A percentile compares a stretch with the other conserved stretches of the same genome.
phyloP scores from a whole-genome alignment of 2,888 invertebrate species.

The Eupithecia inturbata region DNA sequence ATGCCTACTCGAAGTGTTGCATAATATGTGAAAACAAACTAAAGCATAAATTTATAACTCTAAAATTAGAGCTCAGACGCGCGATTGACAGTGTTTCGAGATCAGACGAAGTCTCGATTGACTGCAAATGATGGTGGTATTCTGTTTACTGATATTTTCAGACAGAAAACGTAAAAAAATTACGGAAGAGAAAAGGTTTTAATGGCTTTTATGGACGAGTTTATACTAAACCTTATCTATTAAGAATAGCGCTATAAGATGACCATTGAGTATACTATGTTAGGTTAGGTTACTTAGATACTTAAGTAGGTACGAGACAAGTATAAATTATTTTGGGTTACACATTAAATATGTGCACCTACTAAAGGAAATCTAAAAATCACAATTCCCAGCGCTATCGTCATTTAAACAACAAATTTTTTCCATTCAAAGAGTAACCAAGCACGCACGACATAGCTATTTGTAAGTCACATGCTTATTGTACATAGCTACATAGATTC shows the following conservation, averaged over 20 bases:
- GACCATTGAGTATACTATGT: no score
- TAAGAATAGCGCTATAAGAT: background rate
- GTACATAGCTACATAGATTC: background rate
- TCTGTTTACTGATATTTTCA: background rate
- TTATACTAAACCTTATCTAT: background rate
- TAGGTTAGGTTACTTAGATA: no score
- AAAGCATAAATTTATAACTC: background rate
- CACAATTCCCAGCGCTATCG: slow-evolving; percentile 28
- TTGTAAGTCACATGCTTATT: background rate
- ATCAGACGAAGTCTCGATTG: slow-evolving; percentile 27
- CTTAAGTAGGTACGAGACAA: no score
- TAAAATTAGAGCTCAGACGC: slow-evolving; percentile 35
- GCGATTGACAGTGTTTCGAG: slow-evolving; percentile 32
- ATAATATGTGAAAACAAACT: slow-evolving; percentile 6
- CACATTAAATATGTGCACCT: background rate
- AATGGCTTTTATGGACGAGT: background rate
- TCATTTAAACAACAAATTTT: slow-evolving; percentile 12
- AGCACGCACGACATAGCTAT: slow-evolving; percentile 16
- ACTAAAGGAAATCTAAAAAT: background rate
- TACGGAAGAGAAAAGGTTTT: background rate
- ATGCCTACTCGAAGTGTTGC: background rate
- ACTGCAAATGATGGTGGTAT: slow-evolving; percentile 16
- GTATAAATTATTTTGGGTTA: background rate
- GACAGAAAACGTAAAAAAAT: background rate
- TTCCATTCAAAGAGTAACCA: slow-evolving; percentile 13